Evolutionary conservation across 2,797 vertebrate species (phyloP).

Genomic region (Pseudomugil tenellus): DNA sequence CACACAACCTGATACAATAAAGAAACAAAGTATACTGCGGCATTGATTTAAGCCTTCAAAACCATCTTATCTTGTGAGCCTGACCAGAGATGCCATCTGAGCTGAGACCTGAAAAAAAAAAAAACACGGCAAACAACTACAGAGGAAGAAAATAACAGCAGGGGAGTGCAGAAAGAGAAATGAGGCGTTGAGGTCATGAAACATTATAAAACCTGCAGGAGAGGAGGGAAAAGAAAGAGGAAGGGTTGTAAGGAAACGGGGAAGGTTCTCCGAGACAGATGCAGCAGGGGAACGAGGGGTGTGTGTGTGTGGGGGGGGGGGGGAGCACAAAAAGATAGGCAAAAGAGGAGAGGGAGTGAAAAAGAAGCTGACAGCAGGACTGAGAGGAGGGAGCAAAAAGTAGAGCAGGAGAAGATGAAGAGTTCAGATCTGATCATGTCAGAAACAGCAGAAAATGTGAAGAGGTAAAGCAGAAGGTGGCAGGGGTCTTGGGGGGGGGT

Average conservation of each 20-base stretch:
- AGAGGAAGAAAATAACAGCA: neutral
- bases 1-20: conserved; percentile 1
- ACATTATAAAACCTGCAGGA: conserved; percentile 7
- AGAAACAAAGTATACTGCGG: neutral
- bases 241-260: conserved; percentile 12
- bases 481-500: too few species aligned
- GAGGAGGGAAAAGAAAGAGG: neutral
- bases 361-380: conserved; percentile 7
- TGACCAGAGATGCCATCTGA: neutral
- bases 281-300: conserved; percentile 26
- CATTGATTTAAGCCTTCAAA: neutral
- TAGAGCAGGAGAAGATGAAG: neutral
- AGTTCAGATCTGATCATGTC: conserved; percentile 8
- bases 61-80: conserved; percentile 1
- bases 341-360: too few species aligned
- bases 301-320: too few species aligned
- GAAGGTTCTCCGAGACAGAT: conserved; percentile 32
- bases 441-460: conserved; percentile 9
- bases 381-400: conserved; percentile 4
- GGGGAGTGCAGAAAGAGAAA: neutral
- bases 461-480: neutral
- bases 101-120: neutral
- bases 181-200: conserved; percentile 21
- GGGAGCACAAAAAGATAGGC: conserved; percentile 12
- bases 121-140: neutral